Conservation (phyloP, 2,888 invertebrate genomes). For the Sialis lutaria region DNA sequence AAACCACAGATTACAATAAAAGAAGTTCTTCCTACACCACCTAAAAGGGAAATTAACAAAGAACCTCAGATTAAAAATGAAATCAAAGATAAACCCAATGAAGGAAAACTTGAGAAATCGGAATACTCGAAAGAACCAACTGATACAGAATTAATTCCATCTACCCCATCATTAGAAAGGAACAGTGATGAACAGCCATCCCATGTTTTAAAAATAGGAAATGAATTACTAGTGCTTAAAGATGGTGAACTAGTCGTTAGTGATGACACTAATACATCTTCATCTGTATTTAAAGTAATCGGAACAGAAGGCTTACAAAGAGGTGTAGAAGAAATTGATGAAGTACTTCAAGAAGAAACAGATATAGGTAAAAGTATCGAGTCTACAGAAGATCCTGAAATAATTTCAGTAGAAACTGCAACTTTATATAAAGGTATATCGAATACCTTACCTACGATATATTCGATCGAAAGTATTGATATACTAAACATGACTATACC, state of each 20-base stretch:
- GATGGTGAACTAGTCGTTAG: conserved; percentile 18
- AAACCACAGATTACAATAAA: conserved; percentile 30
- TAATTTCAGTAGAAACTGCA: not conserved
- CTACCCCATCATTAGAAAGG: conserved; percentile 20
- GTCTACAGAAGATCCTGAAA: not conserved
- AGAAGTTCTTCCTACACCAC: conserved; percentile 34
- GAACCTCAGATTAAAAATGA: not conserved
- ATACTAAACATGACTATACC: too few species aligned
- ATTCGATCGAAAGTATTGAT: too few species aligned
- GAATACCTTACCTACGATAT: too few species aligned
- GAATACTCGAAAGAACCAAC: conserved; percentile 27
- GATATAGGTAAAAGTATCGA: not conserved
- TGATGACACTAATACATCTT: conserved; percentile 21
- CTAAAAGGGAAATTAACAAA: conserved; percentile 14
- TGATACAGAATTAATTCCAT: conserved; percentile 9
- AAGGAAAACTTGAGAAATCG: conserved; percentile 28
- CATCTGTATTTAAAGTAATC: conserved; percentile 24
- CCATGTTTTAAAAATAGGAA: conserved; percentile 23
- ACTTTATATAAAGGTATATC: too few species aligned
- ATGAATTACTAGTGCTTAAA: conserved; percentile 23
- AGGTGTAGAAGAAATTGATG: conserved; percentile 18
- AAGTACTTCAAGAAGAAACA: conserved; percentile 5
- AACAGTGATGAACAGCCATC: conserved; percentile 24
- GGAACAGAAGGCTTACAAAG: conserved; percentile 28
- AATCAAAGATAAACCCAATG: conserved; percentile 28